Conservation (phyloP, 2,113 vertebrate species). For the Cisticola juncidis region DNA sequence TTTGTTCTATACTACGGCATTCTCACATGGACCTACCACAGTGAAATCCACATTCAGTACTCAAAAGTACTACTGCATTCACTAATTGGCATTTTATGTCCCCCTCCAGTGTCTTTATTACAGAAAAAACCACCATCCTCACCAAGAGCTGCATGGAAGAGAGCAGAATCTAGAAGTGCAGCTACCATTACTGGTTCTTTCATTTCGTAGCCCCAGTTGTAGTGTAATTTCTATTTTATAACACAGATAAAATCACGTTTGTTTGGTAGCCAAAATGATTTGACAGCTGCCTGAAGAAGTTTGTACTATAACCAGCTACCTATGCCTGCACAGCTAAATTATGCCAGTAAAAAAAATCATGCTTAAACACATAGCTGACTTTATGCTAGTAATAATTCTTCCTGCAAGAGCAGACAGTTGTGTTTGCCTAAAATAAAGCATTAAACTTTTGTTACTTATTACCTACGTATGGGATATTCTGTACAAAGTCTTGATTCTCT, state of each 20-base stretch:
- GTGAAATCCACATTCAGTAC: background rate
- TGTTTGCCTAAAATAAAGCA: background rate
- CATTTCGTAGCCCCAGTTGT: background rate
- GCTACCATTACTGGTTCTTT: background rate
- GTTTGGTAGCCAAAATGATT: background rate
- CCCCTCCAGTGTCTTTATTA: background rate
- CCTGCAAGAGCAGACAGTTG: background rate
- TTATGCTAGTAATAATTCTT: background rate
- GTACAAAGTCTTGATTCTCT: background rate
- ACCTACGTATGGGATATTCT: background rate
- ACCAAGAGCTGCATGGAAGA: background rate
- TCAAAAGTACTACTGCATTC: background rate
- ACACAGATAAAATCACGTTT: background rate
- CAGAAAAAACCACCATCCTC: background rate
- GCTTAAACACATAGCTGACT: background rate
- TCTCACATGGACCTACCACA: constrained; percentile 44
- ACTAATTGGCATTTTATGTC: background rate
- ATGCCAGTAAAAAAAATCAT: background rate
- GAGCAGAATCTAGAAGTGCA: background rate
- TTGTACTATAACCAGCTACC: background rate
- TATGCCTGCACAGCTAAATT: background rate
- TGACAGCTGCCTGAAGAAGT: background rate
- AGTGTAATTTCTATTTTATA: background rate
- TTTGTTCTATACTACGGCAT: background rate
- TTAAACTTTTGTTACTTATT: background rate